Evolutionary conservation across 2,888 invertebrate genomes (phyloP).

Genomic region (Meganola albula): DNA sequence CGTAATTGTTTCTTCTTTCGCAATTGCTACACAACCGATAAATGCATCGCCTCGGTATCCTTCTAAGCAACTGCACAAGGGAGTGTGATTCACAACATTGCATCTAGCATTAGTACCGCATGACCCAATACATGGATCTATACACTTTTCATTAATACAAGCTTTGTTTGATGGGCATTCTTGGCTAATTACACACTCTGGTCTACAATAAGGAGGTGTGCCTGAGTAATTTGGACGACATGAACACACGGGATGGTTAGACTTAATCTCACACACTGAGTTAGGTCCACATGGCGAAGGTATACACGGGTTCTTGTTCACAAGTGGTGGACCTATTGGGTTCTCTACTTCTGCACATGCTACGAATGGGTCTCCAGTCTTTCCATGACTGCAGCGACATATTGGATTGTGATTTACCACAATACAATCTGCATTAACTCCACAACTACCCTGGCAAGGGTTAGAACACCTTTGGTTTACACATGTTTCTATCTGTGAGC

Average conservation of each 20-base stretch:
- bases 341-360: slow-evolving; percentile 74
- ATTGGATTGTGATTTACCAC: slow-evolving; percentile 92
- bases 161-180: slow-evolving; percentile 88
- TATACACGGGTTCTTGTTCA: slow-evolving; percentile 76
- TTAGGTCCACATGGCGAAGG: slow-evolving; percentile 88
- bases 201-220: slow-evolving; percentile 87
- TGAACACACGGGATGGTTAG: slow-evolving; percentile 87
- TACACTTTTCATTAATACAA: slow-evolving; percentile 89
- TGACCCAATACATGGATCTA: slow-evolving; percentile 86
- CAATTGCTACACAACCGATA: slow-evolving; percentile 83
- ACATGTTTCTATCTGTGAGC: slow-evolving; percentile 86
- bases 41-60: slow-evolving; percentile 92
- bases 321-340: slow-evolving; percentile 42
- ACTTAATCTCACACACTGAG: slow-evolving; percentile 89
- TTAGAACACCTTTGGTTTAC: slow-evolving; percentile 87
- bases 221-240: slow-evolving; percentile 88
- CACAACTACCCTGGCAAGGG: slow-evolving; percentile 91
- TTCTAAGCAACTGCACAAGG: slow-evolving; percentile 86
- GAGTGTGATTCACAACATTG: slow-evolving; percentile 87
- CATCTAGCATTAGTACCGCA: slow-evolving; percentile 90
- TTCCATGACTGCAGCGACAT: slow-evolving; percentile 85
- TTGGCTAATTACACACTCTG: slow-evolving; percentile 89
- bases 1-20: slow-evolving; percentile 60
- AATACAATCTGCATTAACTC: slow-evolving; percentile 84
- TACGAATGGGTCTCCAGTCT: slow-evolving; percentile 89